phyloP scores from a whole-genome alignment of 2,888 invertebrate species.

The Eristalinus aeneus region DNA sequence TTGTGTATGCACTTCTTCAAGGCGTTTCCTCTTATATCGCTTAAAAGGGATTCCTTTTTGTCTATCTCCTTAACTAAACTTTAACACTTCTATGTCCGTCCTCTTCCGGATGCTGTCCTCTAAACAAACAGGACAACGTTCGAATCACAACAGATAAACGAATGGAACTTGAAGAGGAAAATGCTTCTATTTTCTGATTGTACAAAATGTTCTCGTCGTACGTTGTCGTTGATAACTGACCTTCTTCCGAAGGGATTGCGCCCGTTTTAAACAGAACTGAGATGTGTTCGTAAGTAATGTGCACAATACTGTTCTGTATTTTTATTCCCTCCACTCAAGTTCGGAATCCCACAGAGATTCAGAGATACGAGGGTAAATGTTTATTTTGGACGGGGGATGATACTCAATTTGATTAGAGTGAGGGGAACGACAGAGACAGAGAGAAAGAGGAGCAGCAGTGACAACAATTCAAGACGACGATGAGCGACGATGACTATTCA shows the following conservation, averaged over 20 bases:
- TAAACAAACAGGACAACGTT: not conserved
- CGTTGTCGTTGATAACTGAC: conserved; percentile 58
- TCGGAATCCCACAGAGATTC: not conserved
- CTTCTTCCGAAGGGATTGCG: conserved; percentile 44
- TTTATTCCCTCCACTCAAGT: not conserved
- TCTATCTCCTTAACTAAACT: not conserved
- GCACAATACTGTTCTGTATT: conserved; percentile 29
- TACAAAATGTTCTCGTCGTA: conserved; percentile 55
- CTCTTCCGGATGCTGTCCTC: not conserved
- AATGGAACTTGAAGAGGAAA: not conserved
- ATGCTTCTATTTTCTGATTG: conserved; percentile 55
- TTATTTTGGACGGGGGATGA: conserved; percentile 33
- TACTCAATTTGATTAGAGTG: conserved; percentile 57
- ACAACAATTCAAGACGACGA: conserved; percentile 34
- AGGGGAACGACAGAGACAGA: not conserved
- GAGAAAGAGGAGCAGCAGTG: not conserved
- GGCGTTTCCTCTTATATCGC: not conserved
- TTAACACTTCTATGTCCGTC: not conserved
- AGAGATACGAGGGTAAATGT: conserved; percentile 12
- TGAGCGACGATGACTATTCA: conserved; percentile 28
- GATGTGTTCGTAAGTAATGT: conserved; percentile 58
- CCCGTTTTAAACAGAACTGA: conserved; percentile 55
- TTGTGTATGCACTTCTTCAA: not conserved
- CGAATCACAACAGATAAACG: not conserved
- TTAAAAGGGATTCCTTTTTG: not conserved